Percentiles rank a stretch among this genome's conserved stretches.
Evolutionary conservation across 2,113 vertebrate genomes (phyloP).

Genomic region (Hippotragus niger): DNA sequence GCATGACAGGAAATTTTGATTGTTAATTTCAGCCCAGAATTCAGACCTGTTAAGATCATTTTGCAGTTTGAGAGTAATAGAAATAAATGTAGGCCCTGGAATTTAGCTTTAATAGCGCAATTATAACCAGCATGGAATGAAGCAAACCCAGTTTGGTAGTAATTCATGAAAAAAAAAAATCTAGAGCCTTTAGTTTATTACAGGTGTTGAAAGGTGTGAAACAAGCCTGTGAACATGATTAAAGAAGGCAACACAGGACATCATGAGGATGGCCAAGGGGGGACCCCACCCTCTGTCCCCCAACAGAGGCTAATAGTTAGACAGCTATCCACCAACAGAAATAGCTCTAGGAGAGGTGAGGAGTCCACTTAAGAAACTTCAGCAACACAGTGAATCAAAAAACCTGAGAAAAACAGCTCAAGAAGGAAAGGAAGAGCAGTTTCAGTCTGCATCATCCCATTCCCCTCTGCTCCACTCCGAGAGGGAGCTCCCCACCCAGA

Average conservation of each 20-base stretch:
- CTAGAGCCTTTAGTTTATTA: neutral
- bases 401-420: neutral
- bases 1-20: conserved; percentile 26
- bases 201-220: neutral
- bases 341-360: neutral
- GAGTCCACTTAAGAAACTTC: neutral
- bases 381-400: neutral
- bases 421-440: neutral
- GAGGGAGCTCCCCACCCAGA: neutral
- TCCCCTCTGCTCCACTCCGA: neutral
- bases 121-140: neutral
- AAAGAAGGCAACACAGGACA: neutral
- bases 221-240: neutral
- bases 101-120: neutral
- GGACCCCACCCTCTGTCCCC: neutral
- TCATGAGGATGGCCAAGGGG: neutral
- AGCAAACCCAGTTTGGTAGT: neutral
- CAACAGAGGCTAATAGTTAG: neutral
- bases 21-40: conserved; percentile 5
- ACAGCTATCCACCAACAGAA: neutral
- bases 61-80: conserved; percentile 3
- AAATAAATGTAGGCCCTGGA: neutral
- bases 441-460: neutral
- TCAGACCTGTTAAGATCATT: conserved; percentile 29
- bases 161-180: neutral